phyloP scores from a whole-genome alignment of 2,888 invertebrate species.

The Dicyrtomina minuta region DNA sequence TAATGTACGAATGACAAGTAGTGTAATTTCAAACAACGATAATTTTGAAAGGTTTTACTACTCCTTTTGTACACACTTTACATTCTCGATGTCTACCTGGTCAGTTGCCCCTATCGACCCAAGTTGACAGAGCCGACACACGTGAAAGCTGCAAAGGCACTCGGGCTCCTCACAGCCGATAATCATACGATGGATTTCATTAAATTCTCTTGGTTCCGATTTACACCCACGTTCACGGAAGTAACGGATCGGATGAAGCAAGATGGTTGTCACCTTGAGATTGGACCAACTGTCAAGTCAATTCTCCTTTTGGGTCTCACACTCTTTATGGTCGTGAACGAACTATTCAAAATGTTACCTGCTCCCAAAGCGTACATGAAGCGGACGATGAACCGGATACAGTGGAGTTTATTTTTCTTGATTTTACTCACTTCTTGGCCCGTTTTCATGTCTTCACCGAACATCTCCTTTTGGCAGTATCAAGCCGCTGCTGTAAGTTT shows the following conservation, averaged over 20 bases:
- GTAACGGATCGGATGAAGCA: conserved; percentile 32
- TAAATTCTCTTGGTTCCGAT: conserved; percentile 51
- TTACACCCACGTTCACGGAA: conserved; percentile 40
- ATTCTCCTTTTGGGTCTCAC: conserved; percentile 46
- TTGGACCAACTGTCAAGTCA: conserved; percentile 51
- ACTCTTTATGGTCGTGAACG: conserved; percentile 49
- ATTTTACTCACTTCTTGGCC: conserved; percentile 52
- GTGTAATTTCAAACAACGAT: background rate
- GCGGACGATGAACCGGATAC: conserved; percentile 45
- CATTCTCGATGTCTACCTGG: conserved; percentile 50
- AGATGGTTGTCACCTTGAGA: conserved; percentile 48
- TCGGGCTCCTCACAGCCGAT: conserved; percentile 30
- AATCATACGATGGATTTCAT: conserved; percentile 48
- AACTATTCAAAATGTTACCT: conserved; percentile 51
- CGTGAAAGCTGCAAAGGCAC: conserved; percentile 48
- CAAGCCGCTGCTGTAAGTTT: conserved; percentile 47
- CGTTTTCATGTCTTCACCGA: conserved; percentile 49
- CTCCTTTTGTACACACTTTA: conserved; percentile 50
- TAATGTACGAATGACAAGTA: no score
- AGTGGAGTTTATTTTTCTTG: conserved; percentile 50
- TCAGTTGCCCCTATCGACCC: conserved; percentile 51
- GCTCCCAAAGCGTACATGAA: conserved; percentile 47
- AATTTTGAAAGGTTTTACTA: conserved; percentile 40
- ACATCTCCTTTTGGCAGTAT: conserved; percentile 52
- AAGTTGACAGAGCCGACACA: conserved; percentile 50